Evolutionary conservation across 1,140 invertebrate species (phyloP), one percentile per base, ranked within the genome.

Genomic region (Aphelenchoides besseyi): DNA sequence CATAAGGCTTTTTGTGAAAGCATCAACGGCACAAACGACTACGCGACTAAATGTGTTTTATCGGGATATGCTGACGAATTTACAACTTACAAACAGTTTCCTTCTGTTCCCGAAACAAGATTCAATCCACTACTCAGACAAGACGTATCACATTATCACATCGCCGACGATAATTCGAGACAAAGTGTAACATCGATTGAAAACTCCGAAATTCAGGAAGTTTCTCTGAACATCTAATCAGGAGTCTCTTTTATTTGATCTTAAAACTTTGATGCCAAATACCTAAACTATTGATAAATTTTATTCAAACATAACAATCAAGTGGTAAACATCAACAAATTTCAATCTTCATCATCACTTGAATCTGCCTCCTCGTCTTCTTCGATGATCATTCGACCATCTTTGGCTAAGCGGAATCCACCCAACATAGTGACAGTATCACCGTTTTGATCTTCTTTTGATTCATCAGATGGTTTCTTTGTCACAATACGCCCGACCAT

Each of bases 361-460:
- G 55, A 59, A 53, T 35, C 32, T 29, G 16, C 36, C 16, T 16
- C 32, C 30, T 66, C 63, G 0, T 32, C 16, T n/a, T 66, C 63
- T 29, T 66, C 63, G 30, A 66, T 66, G 1, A 66, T 29, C 30
- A 66, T 23, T 16, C 63, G 30, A 12, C 63, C 63, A 30, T 66
- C 63, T 23, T 33, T 12, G 26, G 63, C 63, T 12, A 66, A 32
- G 30, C 32, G 30, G 26, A 66, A 66, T 16, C 63, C 63, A n/a
- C 30, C 30, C n/a, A 61, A 26, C n/a, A 26, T 18, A 16, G 2
- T 36, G 1, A n/a, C 28, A 16, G n/a, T 36, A n/a, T n/a, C 30
- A 16, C 1, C 30, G 30, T 61, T 29, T 2, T 30, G 16, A n/a
- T 30, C 59, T 36, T 61, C 30, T n/a, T n/a, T n/a, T n/a, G n/a